phyloP scores from a whole-genome alignment of 2,797 vertebrate genomes.

The Epinephelus coioides region DNA sequence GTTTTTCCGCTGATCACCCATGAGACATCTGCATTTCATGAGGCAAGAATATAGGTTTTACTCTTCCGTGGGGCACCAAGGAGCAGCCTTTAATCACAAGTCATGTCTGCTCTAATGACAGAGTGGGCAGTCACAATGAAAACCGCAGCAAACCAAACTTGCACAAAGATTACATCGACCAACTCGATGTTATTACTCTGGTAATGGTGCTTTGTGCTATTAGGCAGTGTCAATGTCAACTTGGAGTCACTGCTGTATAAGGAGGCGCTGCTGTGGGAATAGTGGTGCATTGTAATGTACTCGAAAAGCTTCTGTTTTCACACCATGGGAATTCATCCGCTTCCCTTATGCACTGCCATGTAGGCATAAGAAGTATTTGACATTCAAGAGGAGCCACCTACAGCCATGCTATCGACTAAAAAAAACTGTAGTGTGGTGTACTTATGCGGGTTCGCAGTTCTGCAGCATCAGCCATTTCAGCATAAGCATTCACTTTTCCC shows the following conservation, averaged over 20 bases:
- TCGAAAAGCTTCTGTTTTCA: slow-evolving; percentile 35
- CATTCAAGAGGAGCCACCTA: slow-evolving; percentile 33
- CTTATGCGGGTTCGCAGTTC: slow-evolving; percentile 32
- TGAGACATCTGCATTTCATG: slow-evolving; percentile 68
- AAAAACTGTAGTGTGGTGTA: slow-evolving; percentile 3
- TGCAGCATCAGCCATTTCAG: slow-evolving; percentile 47
- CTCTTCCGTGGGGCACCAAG: slow-evolving; percentile 41
- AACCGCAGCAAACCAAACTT: slow-evolving; percentile 46
- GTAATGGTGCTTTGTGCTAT: slow-evolving; percentile 28
- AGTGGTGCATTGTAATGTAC: slow-evolving; percentile 20
- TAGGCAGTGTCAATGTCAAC: slow-evolving; percentile 22
- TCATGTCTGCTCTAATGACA: slow-evolving; percentile 56
- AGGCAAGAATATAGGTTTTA: slow-evolving; percentile 57
- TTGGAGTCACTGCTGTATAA: slow-evolving; percentile 25
- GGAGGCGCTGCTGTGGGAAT: background rate
- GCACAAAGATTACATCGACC: slow-evolving; percentile 37
- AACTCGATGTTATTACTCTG: slow-evolving; percentile 35
- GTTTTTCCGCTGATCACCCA: slow-evolving; percentile 49
- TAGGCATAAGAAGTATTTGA: slow-evolving; percentile 15
- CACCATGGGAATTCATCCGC: slow-evolving; percentile 21
- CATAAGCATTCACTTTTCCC: slow-evolving; percentile 19
- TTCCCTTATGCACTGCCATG: slow-evolving; percentile 12
- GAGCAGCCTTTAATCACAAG: slow-evolving; percentile 64
- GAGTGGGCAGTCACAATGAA: slow-evolving; percentile 43
- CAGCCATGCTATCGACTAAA: slow-evolving; percentile 15